Conservation (phyloP, 2,888 invertebrate species). For the Diogma glabrata region DNA sequence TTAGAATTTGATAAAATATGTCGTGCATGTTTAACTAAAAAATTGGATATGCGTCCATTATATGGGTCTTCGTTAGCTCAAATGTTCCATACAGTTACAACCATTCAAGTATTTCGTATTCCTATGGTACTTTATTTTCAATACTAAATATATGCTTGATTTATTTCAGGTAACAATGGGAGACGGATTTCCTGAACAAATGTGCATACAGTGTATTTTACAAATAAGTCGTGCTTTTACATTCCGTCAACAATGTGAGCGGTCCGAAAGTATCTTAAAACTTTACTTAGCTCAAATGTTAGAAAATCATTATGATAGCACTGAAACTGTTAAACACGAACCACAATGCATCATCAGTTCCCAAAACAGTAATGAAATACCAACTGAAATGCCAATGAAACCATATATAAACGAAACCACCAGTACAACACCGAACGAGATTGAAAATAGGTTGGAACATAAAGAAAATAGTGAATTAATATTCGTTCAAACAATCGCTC, state of each 20-base stretch:
- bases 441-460: too few relatives aligned
- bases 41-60: constrained; percentile 38
- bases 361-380: too few relatives aligned
- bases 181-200: constrained; percentile 38
- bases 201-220: constrained; percentile 41
- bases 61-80: constrained; percentile 40
- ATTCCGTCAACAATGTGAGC: constrained; percentile 40
- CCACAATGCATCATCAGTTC: too few relatives aligned
- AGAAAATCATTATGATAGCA: neutral
- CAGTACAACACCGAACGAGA: too few relatives aligned
- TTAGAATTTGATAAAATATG: constrained; percentile 35
- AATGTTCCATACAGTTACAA: constrained; percentile 38
- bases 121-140: too few relatives aligned
- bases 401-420: too few relatives aligned
- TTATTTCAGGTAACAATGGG: constrained; percentile 36
- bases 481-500: too few relatives aligned
- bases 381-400: too few relatives aligned
- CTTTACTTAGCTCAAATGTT: constrained; percentile 24
- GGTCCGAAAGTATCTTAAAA: constrained; percentile 35
- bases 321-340: too few relatives aligned
- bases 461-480: too few relatives aligned
- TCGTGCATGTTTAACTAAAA: constrained; percentile 37
- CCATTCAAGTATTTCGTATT: constrained; percentile 30
- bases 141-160: too few relatives aligned
- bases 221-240: constrained; percentile 41